Conservation (phyloP, 2,113 vertebrate genomes). For the Nibea coibor region DNA sequence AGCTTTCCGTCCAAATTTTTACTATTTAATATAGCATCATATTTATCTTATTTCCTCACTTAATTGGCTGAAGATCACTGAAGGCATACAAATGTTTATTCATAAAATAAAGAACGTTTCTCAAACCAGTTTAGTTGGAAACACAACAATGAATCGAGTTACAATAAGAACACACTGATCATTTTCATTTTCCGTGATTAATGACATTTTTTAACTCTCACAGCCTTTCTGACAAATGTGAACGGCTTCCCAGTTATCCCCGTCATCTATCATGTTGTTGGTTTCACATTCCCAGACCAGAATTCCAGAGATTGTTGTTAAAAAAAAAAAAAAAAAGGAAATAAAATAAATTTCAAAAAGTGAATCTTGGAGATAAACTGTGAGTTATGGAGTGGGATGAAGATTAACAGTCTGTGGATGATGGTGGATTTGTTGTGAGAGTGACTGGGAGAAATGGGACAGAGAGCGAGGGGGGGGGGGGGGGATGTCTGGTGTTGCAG, state of each 20-base stretch:
- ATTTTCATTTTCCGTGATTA: background rate
- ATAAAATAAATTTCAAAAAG: no score
- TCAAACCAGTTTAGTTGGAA: background rate
- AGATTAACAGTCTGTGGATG: constrained; percentile 17
- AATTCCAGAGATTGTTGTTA: background rate
- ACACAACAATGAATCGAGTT: background rate
- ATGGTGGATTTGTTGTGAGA: background rate
- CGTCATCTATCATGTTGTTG: background rate
- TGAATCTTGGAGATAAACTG: background rate
- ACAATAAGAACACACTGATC: background rate
- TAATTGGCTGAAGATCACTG: background rate
- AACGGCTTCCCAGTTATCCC: background rate
- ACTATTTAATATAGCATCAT: background rate
- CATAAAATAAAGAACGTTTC: background rate
- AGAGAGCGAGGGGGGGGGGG: background rate
- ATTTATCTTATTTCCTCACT: background rate
- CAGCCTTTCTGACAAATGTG: background rate
- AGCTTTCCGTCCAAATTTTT: background rate
- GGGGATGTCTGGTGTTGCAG: background rate
- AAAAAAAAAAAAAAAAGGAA: background rate
- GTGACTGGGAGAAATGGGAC: background rate
- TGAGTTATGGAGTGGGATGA: background rate
- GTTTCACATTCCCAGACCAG: background rate
- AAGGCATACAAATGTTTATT: background rate
- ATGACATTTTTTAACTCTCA: background rate